Base-by-base conservation (phyloP, 2,888 invertebrate genomes). In the Papilio protenor region DNA sequence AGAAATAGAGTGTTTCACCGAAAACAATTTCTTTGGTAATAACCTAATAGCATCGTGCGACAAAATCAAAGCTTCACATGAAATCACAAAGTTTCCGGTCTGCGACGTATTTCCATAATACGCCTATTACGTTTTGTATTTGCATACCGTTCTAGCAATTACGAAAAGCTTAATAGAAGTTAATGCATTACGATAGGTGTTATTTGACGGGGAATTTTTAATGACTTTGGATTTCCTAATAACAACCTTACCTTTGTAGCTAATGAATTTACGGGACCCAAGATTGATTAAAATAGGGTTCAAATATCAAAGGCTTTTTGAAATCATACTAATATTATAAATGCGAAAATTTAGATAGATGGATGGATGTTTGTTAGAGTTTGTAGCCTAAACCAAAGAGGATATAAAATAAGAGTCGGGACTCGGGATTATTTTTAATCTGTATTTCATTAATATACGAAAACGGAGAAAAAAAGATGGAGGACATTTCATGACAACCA, bases 21-120 rank as follows among this genome's bases (percentile, higher is more conserved):
- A 61, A 61, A 61, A 61, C 61, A 61, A 27, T 61, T 61, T 61
- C 6, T 27, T 61, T 61, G 4, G 33, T 33, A 33, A 33, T 33
- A 33, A 33, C 14, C 3, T 23, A 59, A 66, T 66, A 40, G 59
- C 33, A 16, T 47, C 40, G 61, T 78, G 64, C 47, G 55, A 78
- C 52, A 61, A 47, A 61, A 78, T 72, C 49, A 73, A 78, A 69
- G 57, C 73, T 66, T 75, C 59, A 73, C 72, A 75, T 75, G 73
- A 75, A 73, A 78, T 78, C 55, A 72, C 73, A 75, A 66, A 78
- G 66, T 86, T 89, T 90, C 88, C 89, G 87, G 82, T 83, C 74
- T 47, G 47, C 12, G 61, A 64, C 76, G 49, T 81, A 90, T 90
- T 91, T 87, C 86, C 90, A 90, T 90, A 90, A 87, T 89, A 83